A percentile compares a stretch with the other conserved stretches of the same genome.
These are phyloP conservation scores for Anastatus disparis DNA, from an alignment of 1,140 invertebrate species.

Conservation along the genomic window DNA sequence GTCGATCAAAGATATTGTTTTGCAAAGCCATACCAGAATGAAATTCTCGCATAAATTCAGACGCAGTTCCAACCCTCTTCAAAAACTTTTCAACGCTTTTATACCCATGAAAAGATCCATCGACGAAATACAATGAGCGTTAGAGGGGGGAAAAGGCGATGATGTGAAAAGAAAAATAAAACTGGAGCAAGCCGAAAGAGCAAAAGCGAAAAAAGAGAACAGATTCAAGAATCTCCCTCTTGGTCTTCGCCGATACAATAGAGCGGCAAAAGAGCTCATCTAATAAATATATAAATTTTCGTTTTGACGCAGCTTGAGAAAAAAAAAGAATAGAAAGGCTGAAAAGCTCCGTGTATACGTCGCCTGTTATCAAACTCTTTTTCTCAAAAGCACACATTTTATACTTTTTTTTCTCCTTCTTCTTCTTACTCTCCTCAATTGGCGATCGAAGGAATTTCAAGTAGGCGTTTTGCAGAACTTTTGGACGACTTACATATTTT, in stretches of 20 bases:
- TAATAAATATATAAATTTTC: slow-evolving; percentile 39
- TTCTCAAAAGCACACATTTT: neutral
- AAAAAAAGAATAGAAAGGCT: no score
- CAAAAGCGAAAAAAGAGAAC: no score
- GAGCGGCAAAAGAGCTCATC: neutral
- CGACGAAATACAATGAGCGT: slow-evolving; percentile 12
- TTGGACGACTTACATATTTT: slow-evolving; percentile 40
- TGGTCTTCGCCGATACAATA: neutral
- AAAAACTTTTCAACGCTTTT: neutral
- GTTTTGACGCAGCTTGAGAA: slow-evolving; percentile 14
- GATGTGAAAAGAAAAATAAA: slow-evolving; percentile 21
- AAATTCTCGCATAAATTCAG: slow-evolving; percentile 7
- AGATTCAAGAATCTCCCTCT: no score
- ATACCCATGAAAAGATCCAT: slow-evolving; percentile 20
- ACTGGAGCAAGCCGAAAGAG: neutral
- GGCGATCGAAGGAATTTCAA: slow-evolving; percentile 18
- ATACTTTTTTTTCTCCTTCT: neutral
- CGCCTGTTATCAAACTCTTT: slow-evolving; percentile 23
- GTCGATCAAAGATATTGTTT: slow-evolving; percentile 10
- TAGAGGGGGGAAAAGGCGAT: neutral
- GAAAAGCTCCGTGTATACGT: neutral
- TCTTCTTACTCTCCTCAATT: neutral
- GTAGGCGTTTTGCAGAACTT: slow-evolving; percentile 35
- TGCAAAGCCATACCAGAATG: neutral
- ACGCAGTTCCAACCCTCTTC: neutral